Base-by-base conservation (phyloP, 2,888 invertebrate genomes). In the Spilosoma lubricipeda region DNA sequence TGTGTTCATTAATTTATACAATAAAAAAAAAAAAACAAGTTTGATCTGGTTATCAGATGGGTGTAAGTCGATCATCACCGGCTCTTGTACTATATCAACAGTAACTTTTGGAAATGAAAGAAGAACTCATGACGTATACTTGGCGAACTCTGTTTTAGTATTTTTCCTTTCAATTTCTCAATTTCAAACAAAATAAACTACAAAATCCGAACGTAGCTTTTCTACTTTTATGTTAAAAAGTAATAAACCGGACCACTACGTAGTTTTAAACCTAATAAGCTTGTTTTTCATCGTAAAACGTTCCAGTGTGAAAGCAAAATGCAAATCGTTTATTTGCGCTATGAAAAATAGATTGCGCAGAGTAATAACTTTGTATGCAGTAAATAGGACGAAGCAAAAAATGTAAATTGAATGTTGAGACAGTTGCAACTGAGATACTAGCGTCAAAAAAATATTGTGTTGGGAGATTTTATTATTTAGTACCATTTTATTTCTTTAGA, bases 291-390 rank as follows among this genome's bases (percentile, higher is more conserved):
- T 20, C 70, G 70, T 77, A 77, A 80, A 80, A 73, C 68, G 73
- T 59, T 72, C 70, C 67, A 52, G 72, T 74, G 76, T 80, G 76
- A 80, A 83, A 83, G 80, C 71, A 78, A 80, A 82, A 83, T 82
- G 80, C 74, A 74, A 83, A 83, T 80, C 78, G 74, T 70, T 80
- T 82, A 78, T 82, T 78, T 76, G 23, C 42, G 39, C 77, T 73
- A 82, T 82, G 83, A 80, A 82, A 83, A 82, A 80, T 83, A 82
- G 82, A 86, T 82, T 83, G 80, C 77, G 77, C 73, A 77, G 63
- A 67, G 79, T 80, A 77, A 82, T 79, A 77, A 78, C 77, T 76
- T 81, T 77, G 77, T 79, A 81, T 79, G 85, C 78, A 81, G 80
- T 80, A 82, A 78, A 75, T 77, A 77, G 76, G 64, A 77, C 74